Evolutionary conservation across 2,888 invertebrate genomes (phyloP), one percentile per base, ranked within the genome.

Genomic region (Caenorhabditis japonica): DNA sequence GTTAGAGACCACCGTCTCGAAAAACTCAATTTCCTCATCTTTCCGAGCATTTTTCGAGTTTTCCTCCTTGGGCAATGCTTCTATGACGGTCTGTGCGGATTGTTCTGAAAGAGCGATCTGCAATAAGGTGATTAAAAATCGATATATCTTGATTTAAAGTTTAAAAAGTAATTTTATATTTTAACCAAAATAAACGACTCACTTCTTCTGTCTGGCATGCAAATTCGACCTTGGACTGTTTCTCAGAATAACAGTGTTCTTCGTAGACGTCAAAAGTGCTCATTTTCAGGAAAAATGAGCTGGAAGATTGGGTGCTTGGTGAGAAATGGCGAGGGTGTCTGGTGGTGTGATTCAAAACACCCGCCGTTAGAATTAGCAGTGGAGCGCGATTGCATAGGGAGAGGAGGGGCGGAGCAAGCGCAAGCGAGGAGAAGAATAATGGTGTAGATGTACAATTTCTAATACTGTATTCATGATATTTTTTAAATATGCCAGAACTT

Each of bases 171-270:
- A 36, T 36, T 13, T 13, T 4, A 44, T 38, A 51, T 23, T 25
- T 39, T 21, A 1, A 21, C 12, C 10, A 2, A 4, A n/a, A 17
- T 25, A 19, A 60, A 17, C 13, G 13, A 23, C 19, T n/a, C 2
- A 59, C 58, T 19, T 70, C 70, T n/a, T 71, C 70, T 10, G 70
- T 71, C 38, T 71, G 70, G 21, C 70, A 71, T n/a, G 38, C 56
- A 27, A 61, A 44, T 10, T 61, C 61, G 0, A 51, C 25, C 8
- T 17, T 10, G 33, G 36, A 39, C 27, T 38, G 13, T 13, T 33
- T 30, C 21, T 4, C 13, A 21, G 33, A 43, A 17, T 43, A 19
- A 19, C 5, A 23, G n/a, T 12, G 27, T 17, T 71, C 71, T 21
- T 64, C 71, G 21, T 53, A 64, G 19, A 71, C 59, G 3, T 39